Base-by-base conservation (phyloP, 2,113 vertebrate species). In the Isichthys henryi region DNA sequence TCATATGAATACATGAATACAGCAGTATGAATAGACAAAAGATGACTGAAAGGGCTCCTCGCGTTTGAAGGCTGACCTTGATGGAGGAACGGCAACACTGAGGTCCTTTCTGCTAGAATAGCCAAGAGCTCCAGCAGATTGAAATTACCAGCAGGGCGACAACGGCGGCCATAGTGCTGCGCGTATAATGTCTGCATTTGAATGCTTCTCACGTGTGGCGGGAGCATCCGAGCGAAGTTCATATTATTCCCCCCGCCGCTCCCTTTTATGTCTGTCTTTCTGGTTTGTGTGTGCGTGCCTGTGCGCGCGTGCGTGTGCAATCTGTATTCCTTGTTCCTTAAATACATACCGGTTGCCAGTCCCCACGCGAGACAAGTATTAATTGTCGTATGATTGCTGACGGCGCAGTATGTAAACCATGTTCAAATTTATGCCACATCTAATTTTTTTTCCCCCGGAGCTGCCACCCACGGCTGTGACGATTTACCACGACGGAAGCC, bases 11-110 rank as follows among this genome's bases (percentile, higher is more conserved):
- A 94, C 93, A 95, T 94, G 95, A 95, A 96, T 95, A 94, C 94
- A 89, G 94, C 94, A 94, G 92, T 95, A 95, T 96, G 95, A 48
- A 95, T 95, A 95, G 95, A 95, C 95, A 94, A 96, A 96, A 94
- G 91, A 93, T 89, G 92, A 46, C 93, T 94, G 94, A 95, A 93
- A 94, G 92, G 31, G 17, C 93, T 92, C 93, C 93, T 91, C 90
- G 91, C 91, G 90, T 93, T 92, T 92, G 92, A 93, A 92, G 91
- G 92, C 93, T 94, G 95, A 95, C 95, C 95, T 96, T 96, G 95
- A 95, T 93, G 92, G 92, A 93, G 93, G 91, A 56, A 91, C 92
- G 92, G 90, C 90, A 90, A 43, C 90, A 90, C 62, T 43, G n/a
- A 86, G 43, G 31, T 31, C 87, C 88, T 87, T 88, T 88, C 70